A percentile compares a stretch with the other conserved stretches of the same genome.
Conservation (phyloP, 1,140 invertebrate genomes). For the Semibalanus balanoides region DNA sequence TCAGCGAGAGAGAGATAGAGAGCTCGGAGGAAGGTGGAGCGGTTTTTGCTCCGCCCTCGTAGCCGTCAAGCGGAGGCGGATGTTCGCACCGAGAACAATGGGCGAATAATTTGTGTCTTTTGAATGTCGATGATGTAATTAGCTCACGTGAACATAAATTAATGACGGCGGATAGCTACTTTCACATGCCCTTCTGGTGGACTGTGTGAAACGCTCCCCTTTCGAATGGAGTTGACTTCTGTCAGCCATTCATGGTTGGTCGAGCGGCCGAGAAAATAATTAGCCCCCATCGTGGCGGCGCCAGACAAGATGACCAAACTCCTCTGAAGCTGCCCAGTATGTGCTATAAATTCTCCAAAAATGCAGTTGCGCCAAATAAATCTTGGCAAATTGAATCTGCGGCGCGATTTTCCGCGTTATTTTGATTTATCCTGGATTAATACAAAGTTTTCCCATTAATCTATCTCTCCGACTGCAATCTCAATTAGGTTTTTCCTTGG, state of each 20-base stretch:
- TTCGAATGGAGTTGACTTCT: background rate
- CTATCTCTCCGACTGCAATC: background rate
- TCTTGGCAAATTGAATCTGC: background rate
- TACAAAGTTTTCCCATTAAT: slow-evolving; percentile 2
- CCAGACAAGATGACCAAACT: background rate
- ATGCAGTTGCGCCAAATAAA: background rate
- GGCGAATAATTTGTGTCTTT: background rate
- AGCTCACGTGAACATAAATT: slow-evolving; percentile 1
- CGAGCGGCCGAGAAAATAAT: background rate
- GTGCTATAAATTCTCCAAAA: background rate
- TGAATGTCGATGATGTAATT: slow-evolving; percentile 2
- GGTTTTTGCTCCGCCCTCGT: background rate
- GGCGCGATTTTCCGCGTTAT: background rate
- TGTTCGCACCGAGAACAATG: background rate
- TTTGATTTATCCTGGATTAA: background rate
- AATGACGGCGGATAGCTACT: background rate
- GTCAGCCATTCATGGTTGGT: background rate
- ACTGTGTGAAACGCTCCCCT: background rate
- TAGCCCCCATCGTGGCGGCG: background rate
- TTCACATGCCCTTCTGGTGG: background rate
- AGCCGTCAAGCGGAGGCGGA: background rate
- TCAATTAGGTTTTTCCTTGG: background rate
- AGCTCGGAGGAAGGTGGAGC: background rate
- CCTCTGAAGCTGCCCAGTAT: background rate
- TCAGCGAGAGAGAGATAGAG: too few relatives aligned